These are phyloP conservation scores for Galeruca laticollis DNA, from an alignment of 2,888 invertebrate genomes.

Conservation along the genomic window DNA sequence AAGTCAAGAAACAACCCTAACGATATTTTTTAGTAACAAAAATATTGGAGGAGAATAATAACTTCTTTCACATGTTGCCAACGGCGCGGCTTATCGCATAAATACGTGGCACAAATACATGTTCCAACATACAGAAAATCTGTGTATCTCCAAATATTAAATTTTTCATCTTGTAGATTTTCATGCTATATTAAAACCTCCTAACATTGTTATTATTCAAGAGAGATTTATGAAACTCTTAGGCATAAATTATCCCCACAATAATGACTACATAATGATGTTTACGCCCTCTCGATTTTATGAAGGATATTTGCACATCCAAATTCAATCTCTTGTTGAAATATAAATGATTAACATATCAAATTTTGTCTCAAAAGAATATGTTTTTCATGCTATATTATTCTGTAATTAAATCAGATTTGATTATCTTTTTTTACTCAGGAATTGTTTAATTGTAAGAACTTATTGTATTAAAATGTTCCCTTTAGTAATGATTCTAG, in stretches of 20 bases:
- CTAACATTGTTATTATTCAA: background rate
- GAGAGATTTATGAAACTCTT: background rate
- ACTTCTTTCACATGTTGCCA: slow-evolving; percentile 52
- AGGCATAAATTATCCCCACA: background rate
- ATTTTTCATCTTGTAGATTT: background rate
- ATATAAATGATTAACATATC: too few relatives aligned
- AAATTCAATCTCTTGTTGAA: too few relatives aligned
- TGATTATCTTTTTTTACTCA: too few relatives aligned
- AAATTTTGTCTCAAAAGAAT: too few relatives aligned
- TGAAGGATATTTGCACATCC: too few relatives aligned
- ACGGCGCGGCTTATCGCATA: background rate
- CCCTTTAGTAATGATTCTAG: too few relatives aligned
- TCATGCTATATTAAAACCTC: background rate
- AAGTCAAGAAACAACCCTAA: slow-evolving; percentile 28
- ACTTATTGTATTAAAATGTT: too few relatives aligned
- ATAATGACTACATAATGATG: background rate
- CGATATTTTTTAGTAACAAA: slow-evolving; percentile 43
- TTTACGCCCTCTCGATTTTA: background rate
- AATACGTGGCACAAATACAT: background rate
- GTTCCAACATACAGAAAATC: background rate
- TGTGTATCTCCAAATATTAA: background rate
- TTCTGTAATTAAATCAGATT: too few relatives aligned
- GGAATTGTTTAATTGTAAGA: too few relatives aligned
- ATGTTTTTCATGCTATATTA: too few relatives aligned
- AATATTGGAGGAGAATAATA: slow-evolving; percentile 51